Evolutionary conservation across 53 echinoderm and acorn worm genomes (phyloP).

Genomic region (Pentamera pediparva): DNA sequence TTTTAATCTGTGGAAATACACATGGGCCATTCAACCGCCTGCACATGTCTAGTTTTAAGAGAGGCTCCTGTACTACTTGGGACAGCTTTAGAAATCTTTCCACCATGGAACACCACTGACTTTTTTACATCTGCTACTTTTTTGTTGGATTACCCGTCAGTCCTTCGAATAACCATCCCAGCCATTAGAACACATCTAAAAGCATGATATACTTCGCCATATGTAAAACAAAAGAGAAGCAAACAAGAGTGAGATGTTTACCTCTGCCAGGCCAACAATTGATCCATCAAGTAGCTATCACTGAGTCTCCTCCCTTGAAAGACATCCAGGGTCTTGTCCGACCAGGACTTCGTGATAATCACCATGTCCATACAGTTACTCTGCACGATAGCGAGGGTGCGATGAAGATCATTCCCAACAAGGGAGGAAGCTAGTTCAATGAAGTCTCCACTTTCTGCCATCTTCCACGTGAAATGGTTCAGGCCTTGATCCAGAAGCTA

Average conservation of each 20-base stretch:
- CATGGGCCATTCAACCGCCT: too few relatives aligned
- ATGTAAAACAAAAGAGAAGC: background rate
- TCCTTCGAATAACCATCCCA: background rate
- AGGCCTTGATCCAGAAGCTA: conserved; percentile 92
- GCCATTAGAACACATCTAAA: background rate
- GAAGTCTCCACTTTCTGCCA: conserved; percentile 92
- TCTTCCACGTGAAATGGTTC: conserved; percentile 96
- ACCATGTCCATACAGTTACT: conserved; percentile 96
- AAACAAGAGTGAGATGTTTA: conserved; percentile 7
- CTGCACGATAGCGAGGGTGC: conserved; percentile 90
- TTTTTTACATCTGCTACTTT: too few relatives aligned
- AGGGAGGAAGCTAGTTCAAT: conserved; percentile 90
- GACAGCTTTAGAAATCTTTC: too few relatives aligned
- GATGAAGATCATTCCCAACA: conserved; percentile 89
- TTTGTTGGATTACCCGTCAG: too few relatives aligned
- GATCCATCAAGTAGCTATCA: conserved; percentile 77
- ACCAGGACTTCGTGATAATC: conserved; percentile 89
- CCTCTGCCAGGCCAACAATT: conserved; percentile 80
- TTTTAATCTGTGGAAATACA: too few relatives aligned
- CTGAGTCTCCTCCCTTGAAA: conserved; percentile 56
- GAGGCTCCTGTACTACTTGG: too few relatives aligned
- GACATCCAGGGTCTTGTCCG: conserved; percentile 72
- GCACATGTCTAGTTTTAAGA: too few relatives aligned
- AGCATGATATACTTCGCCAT: too few relatives aligned
- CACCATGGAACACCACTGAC: too few relatives aligned